Evolutionary conservation across 2,113 vertebrate species (phyloP).

Genomic region (Xenopus laevis): DNA sequence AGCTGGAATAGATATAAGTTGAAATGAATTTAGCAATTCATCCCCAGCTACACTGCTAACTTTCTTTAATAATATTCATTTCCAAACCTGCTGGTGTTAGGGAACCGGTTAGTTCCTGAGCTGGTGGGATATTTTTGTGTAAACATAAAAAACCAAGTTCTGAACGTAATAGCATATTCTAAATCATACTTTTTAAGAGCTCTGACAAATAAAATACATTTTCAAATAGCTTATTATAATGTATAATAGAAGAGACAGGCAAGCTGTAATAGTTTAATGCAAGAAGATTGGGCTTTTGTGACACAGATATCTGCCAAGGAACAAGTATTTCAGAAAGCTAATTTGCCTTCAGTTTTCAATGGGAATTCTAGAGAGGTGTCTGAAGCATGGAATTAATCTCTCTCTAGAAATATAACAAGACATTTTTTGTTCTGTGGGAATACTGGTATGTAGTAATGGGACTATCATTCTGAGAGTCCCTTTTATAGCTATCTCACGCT

Average conservation of each 20-base stretch:
- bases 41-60: too few relatives aligned
- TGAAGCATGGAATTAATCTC: constrained; percentile 14
- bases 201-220: neutral
- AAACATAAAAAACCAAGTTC: too few relatives aligned
- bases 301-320: neutral
- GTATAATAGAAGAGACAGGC: neutral
- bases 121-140: too few relatives aligned
- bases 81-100: too few relatives aligned
- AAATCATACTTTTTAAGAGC: neutral
- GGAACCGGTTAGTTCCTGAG: too few relatives aligned
- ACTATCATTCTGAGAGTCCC: neutral
- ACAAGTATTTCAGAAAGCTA: neutral
- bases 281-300: neutral
- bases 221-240: constrained; percentile 1
- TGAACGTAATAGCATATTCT: too few relatives aligned
- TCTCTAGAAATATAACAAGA: constrained; percentile 48
- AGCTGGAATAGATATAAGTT: too few relatives aligned
- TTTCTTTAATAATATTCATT: too few relatives aligned
- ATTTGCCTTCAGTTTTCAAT: constrained; percentile 43
- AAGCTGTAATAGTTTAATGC: neutral
- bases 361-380: neutral
- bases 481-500: too few relatives aligned
- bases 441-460: constrained; percentile 10
- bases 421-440: constrained; percentile 25
- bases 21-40: too few relatives aligned